phyloP scores from a whole-genome alignment of 2,797 vertebrate genomes.

The Chaunax sp. region DNA sequence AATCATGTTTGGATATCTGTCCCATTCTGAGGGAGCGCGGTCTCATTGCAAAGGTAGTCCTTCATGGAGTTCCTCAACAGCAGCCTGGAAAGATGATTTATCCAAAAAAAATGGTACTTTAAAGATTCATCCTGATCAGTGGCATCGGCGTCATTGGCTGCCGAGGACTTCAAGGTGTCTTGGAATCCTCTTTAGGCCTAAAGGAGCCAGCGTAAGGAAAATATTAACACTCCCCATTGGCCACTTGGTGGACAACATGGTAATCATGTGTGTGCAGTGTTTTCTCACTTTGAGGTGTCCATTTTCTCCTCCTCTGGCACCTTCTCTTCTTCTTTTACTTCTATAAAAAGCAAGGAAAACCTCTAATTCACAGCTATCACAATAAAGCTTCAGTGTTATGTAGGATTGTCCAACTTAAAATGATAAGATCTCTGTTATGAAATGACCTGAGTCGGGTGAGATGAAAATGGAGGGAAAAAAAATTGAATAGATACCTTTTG shows the following conservation, averaged over 20 bases:
- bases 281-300: conserved; percentile 92
- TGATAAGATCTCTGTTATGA: background rate
- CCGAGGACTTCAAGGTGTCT: conserved; percentile 76
- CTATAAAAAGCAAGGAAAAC: conserved; percentile 65
- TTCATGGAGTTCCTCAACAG: conserved; percentile 53
- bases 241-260: conserved; percentile 13
- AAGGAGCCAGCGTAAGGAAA: conserved; percentile 51
- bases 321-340: conserved; percentile 96
- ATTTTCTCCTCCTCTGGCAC: conserved; percentile 92
- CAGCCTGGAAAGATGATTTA: conserved; percentile 44
- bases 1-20: conserved; percentile 67
- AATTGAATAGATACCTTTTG: conserved; percentile 74
- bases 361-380: background rate
- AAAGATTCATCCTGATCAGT: conserved; percentile 48
- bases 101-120: conserved; percentile 43
- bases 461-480: conserved; percentile 27
- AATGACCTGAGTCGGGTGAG: background rate
- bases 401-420: background rate
- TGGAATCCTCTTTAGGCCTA: conserved; percentile 87
- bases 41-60: conserved; percentile 59
- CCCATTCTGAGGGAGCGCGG: conserved; percentile 16
- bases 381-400: background rate
- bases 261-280: background rate
- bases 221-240: conserved; percentile 25
- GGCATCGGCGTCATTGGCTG: conserved; percentile 31